Percentiles rank a stretch among this genome's conserved stretches.
These are phyloP conservation scores for Vesta saturnalis DNA, from an alignment of 2,888 invertebrate species.

Conservation along the genomic window DNA sequence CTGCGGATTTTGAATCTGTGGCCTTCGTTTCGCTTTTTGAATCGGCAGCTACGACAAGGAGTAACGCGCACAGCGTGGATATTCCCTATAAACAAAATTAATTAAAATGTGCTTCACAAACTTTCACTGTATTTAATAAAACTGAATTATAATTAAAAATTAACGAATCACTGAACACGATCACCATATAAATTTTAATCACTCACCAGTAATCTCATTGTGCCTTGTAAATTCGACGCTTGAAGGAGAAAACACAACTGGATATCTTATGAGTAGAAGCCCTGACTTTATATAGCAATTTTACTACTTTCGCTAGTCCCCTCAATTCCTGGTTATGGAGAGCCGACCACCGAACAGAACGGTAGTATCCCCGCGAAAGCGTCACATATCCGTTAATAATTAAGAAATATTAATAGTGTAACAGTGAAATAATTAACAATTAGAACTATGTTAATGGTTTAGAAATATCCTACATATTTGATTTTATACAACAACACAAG, in stretches of 20 bases:
- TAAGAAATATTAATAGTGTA: slow-evolving; percentile 42
- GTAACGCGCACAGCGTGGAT: slow-evolving; percentile 57
- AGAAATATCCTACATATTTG: background rate
- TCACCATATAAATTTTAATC: slow-evolving; percentile 24
- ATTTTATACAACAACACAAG: background rate
- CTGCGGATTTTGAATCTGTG: slow-evolving; percentile 58
- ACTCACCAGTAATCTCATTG: slow-evolving; percentile 62
- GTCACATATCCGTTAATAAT: slow-evolving; percentile 47
- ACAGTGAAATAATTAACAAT: slow-evolving; percentile 7
- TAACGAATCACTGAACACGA: slow-evolving; percentile 24
- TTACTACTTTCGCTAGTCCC: slow-evolving; percentile 55
- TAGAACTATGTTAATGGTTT: background rate
- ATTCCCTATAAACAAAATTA: slow-evolving; percentile 53
- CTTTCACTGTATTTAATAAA: background rate
- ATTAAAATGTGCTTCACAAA: slow-evolving; percentile 4
- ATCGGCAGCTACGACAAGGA: slow-evolving; percentile 59
- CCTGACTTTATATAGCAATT: slow-evolving; percentile 56
- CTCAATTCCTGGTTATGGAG: slow-evolving; percentile 46
- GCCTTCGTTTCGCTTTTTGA: slow-evolving; percentile 56
- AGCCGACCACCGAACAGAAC: slow-evolving; percentile 43
- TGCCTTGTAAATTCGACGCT: slow-evolving; percentile 37
- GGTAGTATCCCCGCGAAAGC: slow-evolving; percentile 53
- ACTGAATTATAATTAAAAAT: background rate
- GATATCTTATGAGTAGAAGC: slow-evolving; percentile 46
- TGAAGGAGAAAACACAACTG: slow-evolving; percentile 54